Conservation (phyloP, 2,888 invertebrate genomes). For the Agrilus biguttatus region DNA sequence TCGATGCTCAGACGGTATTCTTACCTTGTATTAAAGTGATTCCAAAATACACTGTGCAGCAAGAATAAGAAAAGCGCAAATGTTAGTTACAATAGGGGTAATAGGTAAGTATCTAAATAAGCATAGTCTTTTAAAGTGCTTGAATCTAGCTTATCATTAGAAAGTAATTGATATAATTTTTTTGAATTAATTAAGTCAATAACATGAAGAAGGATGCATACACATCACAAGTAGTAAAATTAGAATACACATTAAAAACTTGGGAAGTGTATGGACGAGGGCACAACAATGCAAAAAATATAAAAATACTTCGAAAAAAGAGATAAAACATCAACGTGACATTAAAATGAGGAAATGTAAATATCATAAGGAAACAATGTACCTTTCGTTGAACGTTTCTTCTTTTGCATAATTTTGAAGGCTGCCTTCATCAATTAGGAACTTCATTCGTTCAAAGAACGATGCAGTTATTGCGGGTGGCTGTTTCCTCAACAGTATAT, state of each 20-base stretch:
- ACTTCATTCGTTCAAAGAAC: conserved; percentile 96
- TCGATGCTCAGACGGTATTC: conserved; percentile 28
- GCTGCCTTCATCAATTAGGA: conserved; percentile 95
- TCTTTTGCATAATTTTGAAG: conserved; percentile 94
- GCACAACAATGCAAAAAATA: conserved; percentile 62
- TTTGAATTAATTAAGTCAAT: too few relatives aligned
- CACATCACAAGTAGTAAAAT: too few relatives aligned
- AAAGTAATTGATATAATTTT: too few relatives aligned
- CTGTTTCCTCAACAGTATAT: conserved; percentile 87
- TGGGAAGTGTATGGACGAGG: conserved; percentile 50
- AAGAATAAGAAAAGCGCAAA: conserved; percentile 31
- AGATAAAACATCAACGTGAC: not conserved
- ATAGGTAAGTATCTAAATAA: too few relatives aligned
- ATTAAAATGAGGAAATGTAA: not conserved
- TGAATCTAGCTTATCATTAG: too few relatives aligned
- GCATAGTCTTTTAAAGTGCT: too few relatives aligned
- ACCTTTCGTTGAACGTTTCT: conserved; percentile 97
- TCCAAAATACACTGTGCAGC: conserved; percentile 97
- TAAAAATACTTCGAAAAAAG: conserved; percentile 18
- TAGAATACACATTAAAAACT: conserved; percentile 21
- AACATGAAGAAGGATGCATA: too few relatives aligned
- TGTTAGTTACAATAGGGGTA: conserved; percentile 4
- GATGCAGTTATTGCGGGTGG: conserved; percentile 94
- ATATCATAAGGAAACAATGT: conserved; percentile 21
- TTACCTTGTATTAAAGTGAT: conserved; percentile 98